phyloP scores from a whole-genome alignment of 2,797 vertebrate genomes.

The Tenualosa thibaudeaui region DNA sequence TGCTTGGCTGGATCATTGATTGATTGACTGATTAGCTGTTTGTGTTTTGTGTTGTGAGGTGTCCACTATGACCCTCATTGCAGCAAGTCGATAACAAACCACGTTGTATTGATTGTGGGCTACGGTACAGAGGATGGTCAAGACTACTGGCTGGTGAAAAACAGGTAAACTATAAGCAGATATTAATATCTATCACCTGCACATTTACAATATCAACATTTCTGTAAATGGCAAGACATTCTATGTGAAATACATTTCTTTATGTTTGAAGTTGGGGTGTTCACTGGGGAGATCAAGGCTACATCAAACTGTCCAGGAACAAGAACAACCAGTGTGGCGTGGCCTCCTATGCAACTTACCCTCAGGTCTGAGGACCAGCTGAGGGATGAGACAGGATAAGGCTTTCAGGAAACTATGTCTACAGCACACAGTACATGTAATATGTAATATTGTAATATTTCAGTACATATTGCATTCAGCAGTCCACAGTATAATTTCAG shows the following conservation, averaged over 20 bases:
- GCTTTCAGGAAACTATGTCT: no score
- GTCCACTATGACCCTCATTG: background rate
- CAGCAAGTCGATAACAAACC: background rate
- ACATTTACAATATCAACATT: no score
- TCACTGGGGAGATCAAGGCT: slow-evolving; percentile 23
- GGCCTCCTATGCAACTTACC: slow-evolving; percentile 68
- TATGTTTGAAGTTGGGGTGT: slow-evolving; percentile 32
- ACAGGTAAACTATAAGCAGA: background rate
- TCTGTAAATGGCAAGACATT: no score
- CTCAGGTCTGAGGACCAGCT: slow-evolving; percentile 67
- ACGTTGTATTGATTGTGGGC: background rate
- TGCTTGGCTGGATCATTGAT: background rate
- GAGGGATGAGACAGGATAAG: no score
- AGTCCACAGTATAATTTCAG: no score
- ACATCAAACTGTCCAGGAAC: slow-evolving; percentile 23
- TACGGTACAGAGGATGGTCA: background rate
- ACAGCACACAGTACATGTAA: no score
- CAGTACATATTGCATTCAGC: no score
- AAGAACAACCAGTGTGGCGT: slow-evolving; percentile 33
- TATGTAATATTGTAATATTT: no score
- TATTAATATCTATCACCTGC: no score
- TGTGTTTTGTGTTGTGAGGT: background rate
- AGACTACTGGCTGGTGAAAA: slow-evolving; percentile 10
- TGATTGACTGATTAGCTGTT: background rate
- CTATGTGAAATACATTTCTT: no score